Evolutionary conservation across 2,888 invertebrate species (phyloP).

Genomic region (Conomelus anceps): DNA sequence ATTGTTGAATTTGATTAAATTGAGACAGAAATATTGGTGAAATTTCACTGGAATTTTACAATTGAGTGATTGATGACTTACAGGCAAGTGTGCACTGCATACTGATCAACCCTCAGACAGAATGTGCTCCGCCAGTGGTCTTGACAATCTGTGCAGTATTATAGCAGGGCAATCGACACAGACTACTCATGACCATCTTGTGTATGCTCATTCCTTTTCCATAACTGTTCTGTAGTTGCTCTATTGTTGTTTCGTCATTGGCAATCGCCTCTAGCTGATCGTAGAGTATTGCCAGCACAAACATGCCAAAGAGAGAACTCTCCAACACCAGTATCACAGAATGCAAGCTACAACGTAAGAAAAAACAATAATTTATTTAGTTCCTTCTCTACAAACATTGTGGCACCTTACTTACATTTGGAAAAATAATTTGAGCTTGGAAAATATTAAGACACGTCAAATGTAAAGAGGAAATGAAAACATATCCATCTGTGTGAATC

Average conservation of each 20-base stretch:
- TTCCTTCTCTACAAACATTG: not conserved
- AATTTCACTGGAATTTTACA: too few species aligned
- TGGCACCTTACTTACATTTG: too few species aligned
- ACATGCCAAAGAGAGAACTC: slow-evolving; percentile 77
- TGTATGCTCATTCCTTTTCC: slow-evolving; percentile 29
- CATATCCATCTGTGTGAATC: too few species aligned
- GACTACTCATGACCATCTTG: slow-evolving; percentile 31
- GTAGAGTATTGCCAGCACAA: slow-evolving; percentile 77
- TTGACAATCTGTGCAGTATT: slow-evolving; percentile 1
- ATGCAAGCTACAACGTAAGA: slow-evolving; percentile 59
- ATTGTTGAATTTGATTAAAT: too few species aligned
- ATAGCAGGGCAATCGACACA: slow-evolving; percentile 33
- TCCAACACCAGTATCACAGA: slow-evolving; percentile 74
- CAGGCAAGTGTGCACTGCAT: not conserved
- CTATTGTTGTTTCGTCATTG: slow-evolving; percentile 76
- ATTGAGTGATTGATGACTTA: not conserved
- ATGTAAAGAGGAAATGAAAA: too few species aligned
- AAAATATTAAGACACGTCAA: too few species aligned
- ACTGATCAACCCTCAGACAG: slow-evolving; percentile 17
- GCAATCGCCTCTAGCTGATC: slow-evolving; percentile 80
- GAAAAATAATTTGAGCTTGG: too few species aligned
- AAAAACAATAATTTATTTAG: not conserved
- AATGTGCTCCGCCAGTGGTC: slow-evolving; percentile 15
- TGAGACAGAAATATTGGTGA: too few species aligned
- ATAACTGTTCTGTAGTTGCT: slow-evolving; percentile 54